Evolutionary conservation across 2,113 vertebrate genomes (phyloP).

Genomic region (Suncus etruscus): DNA sequence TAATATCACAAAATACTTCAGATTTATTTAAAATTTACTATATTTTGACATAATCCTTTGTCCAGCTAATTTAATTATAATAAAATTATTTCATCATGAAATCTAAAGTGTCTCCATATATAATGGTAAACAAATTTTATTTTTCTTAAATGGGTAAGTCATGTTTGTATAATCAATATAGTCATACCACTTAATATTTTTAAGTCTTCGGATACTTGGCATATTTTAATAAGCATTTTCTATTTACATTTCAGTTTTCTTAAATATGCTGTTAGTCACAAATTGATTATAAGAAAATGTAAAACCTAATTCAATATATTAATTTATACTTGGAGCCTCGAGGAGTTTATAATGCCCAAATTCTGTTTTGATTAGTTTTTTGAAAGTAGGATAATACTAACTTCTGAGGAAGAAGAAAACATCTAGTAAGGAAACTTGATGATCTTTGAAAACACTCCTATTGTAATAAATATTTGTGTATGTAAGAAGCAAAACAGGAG

Average conservation of each 20-base stretch:
- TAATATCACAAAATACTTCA: slow-evolving; percentile 81
- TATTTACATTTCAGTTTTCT: slow-evolving; percentile 47
- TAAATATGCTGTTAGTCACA: slow-evolving; percentile 39
- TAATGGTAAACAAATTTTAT: slow-evolving; percentile 80
- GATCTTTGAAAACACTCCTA: not conserved
- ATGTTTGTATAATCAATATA: slow-evolving; percentile 63
- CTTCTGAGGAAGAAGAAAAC: not conserved
- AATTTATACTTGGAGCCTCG: slow-evolving; percentile 12
- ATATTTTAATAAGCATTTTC: slow-evolving; percentile 51
- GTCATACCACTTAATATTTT: slow-evolving; percentile 52
- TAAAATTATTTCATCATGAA: slow-evolving; percentile 79
- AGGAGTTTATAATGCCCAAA: not conserved
- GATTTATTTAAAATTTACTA: slow-evolving; percentile 74
- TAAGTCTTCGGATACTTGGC: slow-evolving; percentile 19
- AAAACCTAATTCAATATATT: slow-evolving; percentile 8
- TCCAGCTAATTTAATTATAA: slow-evolving; percentile 75
- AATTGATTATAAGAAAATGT: slow-evolving; percentile 3
- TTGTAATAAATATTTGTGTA: not conserved
- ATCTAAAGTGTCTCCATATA: slow-evolving; percentile 73
- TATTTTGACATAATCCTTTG: slow-evolving; percentile 73
- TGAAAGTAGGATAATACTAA: not conserved
- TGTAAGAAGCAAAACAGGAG: not conserved
- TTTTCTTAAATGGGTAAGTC: slow-evolving; percentile 36
- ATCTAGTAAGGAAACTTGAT: not conserved
- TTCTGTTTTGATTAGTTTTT: not conserved